Conservation (phyloP, 35 echinoderm and acorn worm species). For the Anneissia japonica region DNA sequence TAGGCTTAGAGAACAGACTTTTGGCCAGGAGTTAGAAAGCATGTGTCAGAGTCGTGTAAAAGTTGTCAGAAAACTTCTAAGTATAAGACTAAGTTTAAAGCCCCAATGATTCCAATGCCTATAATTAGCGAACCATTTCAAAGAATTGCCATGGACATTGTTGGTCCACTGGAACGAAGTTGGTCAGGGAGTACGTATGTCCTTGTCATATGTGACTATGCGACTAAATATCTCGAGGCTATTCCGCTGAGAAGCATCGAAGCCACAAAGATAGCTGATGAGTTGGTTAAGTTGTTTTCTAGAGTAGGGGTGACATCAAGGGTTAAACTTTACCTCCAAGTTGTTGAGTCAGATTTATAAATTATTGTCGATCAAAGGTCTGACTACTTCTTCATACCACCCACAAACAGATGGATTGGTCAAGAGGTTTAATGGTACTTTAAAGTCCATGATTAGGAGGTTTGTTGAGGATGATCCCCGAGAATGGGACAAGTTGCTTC, state of each 20-base stretch:
- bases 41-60: no score
- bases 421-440: conserved; percentile 14
- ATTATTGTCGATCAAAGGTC: neutral
- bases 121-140: neutral
- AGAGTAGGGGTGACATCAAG: conserved; percentile 24
- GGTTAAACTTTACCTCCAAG: conserved; percentile 7
- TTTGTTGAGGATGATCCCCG: neutral
- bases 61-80: no score
- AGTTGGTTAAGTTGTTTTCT: conserved; percentile 12
- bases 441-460: neutral
- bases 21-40: neutral
- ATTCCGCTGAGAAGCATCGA: no score
- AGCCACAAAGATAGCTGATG: neutral
- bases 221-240: no score
- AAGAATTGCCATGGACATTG: conserved; percentile 13
- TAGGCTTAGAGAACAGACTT: conserved; percentile 15
- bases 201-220: conserved; percentile 20
- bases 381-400: conserved; percentile 12
- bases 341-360: conserved; percentile 1
- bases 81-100: no score
- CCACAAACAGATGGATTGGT: conserved; percentile 19
- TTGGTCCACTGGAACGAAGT: conserved; percentile 2
- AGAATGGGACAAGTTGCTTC: conserved; percentile 3
- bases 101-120: neutral
- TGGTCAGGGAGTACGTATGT: conserved; percentile 8